Evolutionary conservation across 2,113 vertebrate species (phyloP).

Genomic region (Salvelinus fontinalis): DNA sequence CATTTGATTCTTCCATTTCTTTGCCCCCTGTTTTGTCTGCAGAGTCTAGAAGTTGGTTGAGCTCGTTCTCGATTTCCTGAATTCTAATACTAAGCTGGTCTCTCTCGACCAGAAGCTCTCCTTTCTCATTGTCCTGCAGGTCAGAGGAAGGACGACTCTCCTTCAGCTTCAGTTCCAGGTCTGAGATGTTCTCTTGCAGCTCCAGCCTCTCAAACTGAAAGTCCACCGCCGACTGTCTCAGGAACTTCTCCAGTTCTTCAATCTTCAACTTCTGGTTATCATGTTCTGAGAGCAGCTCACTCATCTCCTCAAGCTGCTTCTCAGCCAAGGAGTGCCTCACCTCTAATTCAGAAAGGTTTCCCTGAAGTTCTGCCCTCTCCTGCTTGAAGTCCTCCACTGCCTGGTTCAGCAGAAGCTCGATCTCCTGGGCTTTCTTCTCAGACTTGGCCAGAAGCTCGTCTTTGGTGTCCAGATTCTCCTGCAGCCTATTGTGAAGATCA

Average conservation of each 20-base stretch:
- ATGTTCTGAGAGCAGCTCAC: constrained; percentile 67
- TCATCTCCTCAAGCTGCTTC: constrained; percentile 65
- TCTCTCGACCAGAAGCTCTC: constrained; percentile 66
- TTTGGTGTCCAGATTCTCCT: constrained; percentile 65
- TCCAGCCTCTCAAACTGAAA: constrained; percentile 71
- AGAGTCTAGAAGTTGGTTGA: constrained; percentile 19
- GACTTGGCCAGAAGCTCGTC: constrained; percentile 55
- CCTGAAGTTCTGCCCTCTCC: constrained; percentile 72
- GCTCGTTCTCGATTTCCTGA: constrained; percentile 62
- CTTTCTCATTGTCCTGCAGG: constrained; percentile 59
- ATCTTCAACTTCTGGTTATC: constrained; percentile 68
- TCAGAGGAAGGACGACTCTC: constrained; percentile 28
- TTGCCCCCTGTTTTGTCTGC: constrained; percentile 32
- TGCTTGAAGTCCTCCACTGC: constrained; percentile 66
- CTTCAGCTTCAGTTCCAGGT: constrained; percentile 67
- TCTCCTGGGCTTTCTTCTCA: constrained; percentile 58
- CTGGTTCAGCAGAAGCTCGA: constrained; percentile 66
- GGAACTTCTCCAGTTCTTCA: constrained; percentile 55
- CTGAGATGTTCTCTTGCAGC: constrained; percentile 59
- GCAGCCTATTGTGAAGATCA: constrained; percentile 67
- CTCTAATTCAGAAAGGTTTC: constrained; percentile 63
- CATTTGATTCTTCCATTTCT: constrained; percentile 12
- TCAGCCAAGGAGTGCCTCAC: constrained; percentile 54
- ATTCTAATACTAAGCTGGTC: constrained; percentile 62
- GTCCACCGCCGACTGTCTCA: constrained; percentile 66